A percentile compares a stretch with the other conserved stretches of the same genome.
phyloP scores from a whole-genome alignment of 2,113 vertebrate genomes.

The Nothobranchius kuhntae region DNA sequence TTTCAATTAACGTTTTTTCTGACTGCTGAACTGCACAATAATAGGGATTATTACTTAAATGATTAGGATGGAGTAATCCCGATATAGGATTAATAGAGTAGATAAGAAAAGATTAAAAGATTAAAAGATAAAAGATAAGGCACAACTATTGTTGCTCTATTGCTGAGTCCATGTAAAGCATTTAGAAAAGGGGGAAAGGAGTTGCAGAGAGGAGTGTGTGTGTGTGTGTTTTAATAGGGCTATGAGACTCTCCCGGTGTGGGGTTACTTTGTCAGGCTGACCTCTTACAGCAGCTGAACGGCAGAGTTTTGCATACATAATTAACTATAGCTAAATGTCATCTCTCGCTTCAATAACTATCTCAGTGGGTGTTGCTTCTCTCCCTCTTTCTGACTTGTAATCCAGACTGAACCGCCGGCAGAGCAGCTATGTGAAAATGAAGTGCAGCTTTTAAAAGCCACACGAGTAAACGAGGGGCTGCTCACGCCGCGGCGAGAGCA shows the following conservation, averaged over 20 bases:
- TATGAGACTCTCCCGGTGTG: conserved; percentile 69
- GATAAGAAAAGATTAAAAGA: conserved; percentile 21
- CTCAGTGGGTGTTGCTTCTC: conserved; percentile 71
- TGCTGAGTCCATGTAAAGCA: conserved; percentile 1
- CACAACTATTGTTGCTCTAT: conserved; percentile 18
- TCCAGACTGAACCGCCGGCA: conserved; percentile 50
- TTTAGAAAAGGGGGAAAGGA: conserved; percentile 20
- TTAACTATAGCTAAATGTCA: conserved; percentile 80
- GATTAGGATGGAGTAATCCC: conserved; percentile 5
- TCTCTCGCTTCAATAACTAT: conserved; percentile 73
- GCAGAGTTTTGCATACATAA: conserved; percentile 80
- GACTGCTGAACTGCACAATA: conserved; percentile 20
- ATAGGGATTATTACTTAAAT: conserved; percentile 24
- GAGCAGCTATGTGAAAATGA: conserved; percentile 55
- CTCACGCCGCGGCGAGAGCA: conserved; percentile 2
- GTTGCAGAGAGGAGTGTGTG: conserved; percentile 14
- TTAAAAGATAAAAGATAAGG: not conserved
- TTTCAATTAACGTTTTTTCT: conserved; percentile 31
- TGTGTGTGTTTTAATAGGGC: conserved; percentile 69
- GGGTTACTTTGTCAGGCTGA: conserved; percentile 78
- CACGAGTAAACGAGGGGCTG: conserved; percentile 35
- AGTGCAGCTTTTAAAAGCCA: conserved; percentile 56
- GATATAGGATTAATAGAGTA: conserved; percentile 1
- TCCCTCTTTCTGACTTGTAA: conserved; percentile 63
- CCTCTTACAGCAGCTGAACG: conserved; percentile 71